phyloP scores from a whole-genome alignment of 2,888 invertebrate species.

The Mythimna pallens region DNA sequence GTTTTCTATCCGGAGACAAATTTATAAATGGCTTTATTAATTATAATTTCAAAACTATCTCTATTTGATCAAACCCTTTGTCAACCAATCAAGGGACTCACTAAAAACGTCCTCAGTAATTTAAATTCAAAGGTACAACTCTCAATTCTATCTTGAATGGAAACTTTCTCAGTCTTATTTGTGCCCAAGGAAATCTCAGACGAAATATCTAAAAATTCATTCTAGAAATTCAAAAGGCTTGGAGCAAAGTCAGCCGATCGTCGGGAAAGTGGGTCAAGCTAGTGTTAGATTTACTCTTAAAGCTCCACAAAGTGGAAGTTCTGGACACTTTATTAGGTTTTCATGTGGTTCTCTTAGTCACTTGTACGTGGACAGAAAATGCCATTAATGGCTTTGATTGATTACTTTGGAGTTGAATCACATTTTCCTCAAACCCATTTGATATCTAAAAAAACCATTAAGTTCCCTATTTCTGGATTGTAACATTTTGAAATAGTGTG shows the following conservation, averaged over 20 bases:
- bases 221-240: constrained; percentile 60
- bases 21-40: constrained; percentile 7
- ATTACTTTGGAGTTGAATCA: neutral
- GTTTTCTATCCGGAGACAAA: neutral
- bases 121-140: constrained; percentile 48
- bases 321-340: constrained; percentile 33
- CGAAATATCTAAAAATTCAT: constrained; percentile 40
- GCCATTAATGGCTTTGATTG: constrained; percentile 11
- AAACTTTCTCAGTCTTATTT: constrained; percentile 49
- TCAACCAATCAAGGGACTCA: neutral
- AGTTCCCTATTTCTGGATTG: neutral
- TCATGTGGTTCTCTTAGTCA: constrained; percentile 13
- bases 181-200: constrained; percentile 36
- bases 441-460: neutral
- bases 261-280: constrained; percentile 62
- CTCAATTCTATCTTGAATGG: constrained; percentile 35
- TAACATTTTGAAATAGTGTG: neutral
- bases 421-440: neutral
- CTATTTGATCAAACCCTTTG: constrained; percentile 19
- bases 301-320: constrained; percentile 30
- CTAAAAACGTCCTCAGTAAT: constrained; percentile 13
- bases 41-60: constrained; percentile 2
- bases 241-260: constrained; percentile 48
- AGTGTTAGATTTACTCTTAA: constrained; percentile 40
- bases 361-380: constrained; percentile 7